Percentiles rank a stretch among this genome's conserved stretches.
Conservation (phyloP, 2,888 invertebrate genomes). For the Drosophila vallismaia region DNA sequence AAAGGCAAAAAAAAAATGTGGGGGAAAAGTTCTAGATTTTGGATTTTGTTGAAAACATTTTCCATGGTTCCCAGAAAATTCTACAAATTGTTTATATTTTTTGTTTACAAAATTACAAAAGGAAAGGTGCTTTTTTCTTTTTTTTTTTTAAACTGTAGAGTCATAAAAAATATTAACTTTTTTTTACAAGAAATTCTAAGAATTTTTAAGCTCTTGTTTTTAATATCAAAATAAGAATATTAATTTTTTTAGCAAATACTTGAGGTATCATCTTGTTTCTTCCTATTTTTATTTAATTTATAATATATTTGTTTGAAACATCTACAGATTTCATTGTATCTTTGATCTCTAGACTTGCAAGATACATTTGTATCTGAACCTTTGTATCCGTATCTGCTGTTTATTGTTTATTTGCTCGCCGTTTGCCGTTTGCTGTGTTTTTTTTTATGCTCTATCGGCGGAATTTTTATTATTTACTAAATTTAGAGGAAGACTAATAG, state of each 20-base stretch:
- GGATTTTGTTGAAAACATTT: not conserved
- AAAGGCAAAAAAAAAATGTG: not conserved
- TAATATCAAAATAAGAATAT: too few relatives aligned
- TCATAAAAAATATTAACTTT: not conserved
- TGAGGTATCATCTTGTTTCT: not conserved
- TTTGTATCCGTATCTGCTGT: conserved; percentile 8
- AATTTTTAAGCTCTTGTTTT: too few relatives aligned
- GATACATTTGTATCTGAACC: conserved; percentile 10
- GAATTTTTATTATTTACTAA: conserved; percentile 63
- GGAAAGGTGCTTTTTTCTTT: not conserved
- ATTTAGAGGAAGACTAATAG: conserved; percentile 57
- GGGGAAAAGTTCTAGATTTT: not conserved
- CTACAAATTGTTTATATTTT: not conserved
- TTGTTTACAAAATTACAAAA: not conserved
- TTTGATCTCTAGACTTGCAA: conserved; percentile 17
- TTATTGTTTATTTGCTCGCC: conserved; percentile 43
- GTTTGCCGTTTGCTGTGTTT: conserved; percentile 20
- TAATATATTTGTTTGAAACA: not conserved
- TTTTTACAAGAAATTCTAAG: too few relatives aligned
- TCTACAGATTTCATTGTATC: not conserved
- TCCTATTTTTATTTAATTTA: not conserved
- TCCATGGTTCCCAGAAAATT: not conserved
- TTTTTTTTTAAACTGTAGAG: not conserved
- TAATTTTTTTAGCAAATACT: too few relatives aligned
- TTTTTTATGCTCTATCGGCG: conserved; percentile 20